phyloP scores from a whole-genome alignment of 2,113 vertebrate species.

The Chaenocephalus aceratus region DNA sequence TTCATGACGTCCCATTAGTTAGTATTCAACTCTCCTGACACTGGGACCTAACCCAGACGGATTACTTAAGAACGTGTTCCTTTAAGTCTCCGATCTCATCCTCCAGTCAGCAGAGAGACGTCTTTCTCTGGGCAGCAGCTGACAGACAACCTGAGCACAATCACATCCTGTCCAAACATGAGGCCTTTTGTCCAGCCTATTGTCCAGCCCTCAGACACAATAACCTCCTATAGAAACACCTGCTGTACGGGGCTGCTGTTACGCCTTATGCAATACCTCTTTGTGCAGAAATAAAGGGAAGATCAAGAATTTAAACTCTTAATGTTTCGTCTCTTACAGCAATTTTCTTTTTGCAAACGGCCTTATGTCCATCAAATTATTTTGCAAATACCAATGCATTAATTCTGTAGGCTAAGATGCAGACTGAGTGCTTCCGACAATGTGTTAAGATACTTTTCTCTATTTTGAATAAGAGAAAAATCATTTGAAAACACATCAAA shows the following conservation, averaged over 20 bases:
- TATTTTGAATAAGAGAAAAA: no score
- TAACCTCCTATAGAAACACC: background rate
- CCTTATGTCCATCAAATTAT: no score
- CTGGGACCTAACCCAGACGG: conserved; percentile 9
- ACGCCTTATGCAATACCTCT: background rate
- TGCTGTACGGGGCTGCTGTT: background rate
- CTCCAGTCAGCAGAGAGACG: conserved; percentile 19
- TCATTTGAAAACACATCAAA: no score
- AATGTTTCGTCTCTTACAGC: no score
- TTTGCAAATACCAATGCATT: no score
- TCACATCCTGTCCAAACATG: conserved; percentile 5
- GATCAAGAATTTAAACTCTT: no score
- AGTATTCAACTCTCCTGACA: no score
- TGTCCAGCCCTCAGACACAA: background rate
- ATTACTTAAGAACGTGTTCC: conserved; percentile 5
- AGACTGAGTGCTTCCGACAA: no score
- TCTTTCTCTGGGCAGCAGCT: conserved; percentile 8
- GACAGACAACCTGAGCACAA: conserved; percentile 18
- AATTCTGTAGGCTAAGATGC: no score
- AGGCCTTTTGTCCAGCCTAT: background rate
- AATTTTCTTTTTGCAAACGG: no score
- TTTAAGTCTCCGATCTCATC: conserved; percentile 31
- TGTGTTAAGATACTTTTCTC: no score
- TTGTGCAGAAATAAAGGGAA: background rate
- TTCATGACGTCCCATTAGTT: no score